These are phyloP conservation scores for Sebastolobus altivelis DNA, from an alignment of 2,797 vertebrate genomes.

Conservation along the genomic window DNA sequence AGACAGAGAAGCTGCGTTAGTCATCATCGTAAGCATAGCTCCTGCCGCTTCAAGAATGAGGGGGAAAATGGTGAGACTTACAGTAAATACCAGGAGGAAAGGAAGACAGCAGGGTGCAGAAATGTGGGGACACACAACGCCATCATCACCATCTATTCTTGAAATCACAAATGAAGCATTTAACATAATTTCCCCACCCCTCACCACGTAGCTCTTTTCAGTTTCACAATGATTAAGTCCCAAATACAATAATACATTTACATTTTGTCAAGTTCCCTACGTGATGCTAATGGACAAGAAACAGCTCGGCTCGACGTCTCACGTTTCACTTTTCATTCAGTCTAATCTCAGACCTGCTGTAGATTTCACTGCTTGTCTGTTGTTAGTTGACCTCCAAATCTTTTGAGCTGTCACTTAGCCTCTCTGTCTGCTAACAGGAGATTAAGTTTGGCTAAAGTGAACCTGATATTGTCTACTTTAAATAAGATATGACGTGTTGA, in stretches of 20 bases:
- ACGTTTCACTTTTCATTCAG: slow-evolving; percentile 37
- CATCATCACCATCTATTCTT: slow-evolving; percentile 11
- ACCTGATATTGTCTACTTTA: slow-evolving; percentile 35
- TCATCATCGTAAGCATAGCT: slow-evolving; percentile 42
- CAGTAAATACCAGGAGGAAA: slow-evolving; percentile 66
- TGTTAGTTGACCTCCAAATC: slow-evolving; percentile 46
- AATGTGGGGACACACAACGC: slow-evolving; percentile 13
- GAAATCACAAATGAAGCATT: slow-evolving; percentile 30
- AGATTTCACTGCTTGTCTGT: slow-evolving; percentile 47
- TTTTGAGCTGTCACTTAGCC: slow-evolving; percentile 34
- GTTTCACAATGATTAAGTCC: slow-evolving; percentile 3
- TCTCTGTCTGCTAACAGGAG: slow-evolving; percentile 31
- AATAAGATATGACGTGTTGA: slow-evolving; percentile 19
- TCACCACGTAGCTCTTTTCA: slow-evolving; percentile 31
- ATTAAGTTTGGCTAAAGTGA: slow-evolving; percentile 49
- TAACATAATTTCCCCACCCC: background rate
- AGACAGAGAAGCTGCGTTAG: slow-evolving; percentile 56
- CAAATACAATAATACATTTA: background rate
- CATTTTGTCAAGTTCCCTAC: background rate
- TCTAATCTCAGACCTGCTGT: slow-evolving; percentile 23
- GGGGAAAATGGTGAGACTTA: slow-evolving; percentile 12
- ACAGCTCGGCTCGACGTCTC: background rate
- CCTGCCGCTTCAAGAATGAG: slow-evolving; percentile 30
- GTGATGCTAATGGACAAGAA: background rate
- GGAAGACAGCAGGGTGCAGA: slow-evolving; percentile 53